Base-by-base conservation (phyloP, 2,113 vertebrate species). In the Calonectris borealis region DNA sequence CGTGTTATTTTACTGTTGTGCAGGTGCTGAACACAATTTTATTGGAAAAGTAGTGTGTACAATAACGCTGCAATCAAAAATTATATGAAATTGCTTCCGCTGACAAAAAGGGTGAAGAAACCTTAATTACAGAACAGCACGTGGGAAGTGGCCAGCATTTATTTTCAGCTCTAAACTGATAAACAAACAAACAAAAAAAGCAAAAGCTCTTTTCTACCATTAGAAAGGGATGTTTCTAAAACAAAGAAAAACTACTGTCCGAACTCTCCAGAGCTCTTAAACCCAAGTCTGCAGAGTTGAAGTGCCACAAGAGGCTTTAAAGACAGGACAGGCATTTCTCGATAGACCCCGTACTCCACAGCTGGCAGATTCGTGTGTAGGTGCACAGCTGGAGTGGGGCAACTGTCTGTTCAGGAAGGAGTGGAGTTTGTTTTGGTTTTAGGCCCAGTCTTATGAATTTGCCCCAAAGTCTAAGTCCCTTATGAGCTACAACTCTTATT, bases 211-310 rank as follows among this genome's bases (percentile, higher is more conserved):
- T 75, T 83, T 88, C 24, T 89, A 51, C 29, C 25, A 12, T 55
- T 78, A 38, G 46, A 52, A 78, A 80, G 16, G 11, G 5, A 10
- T n/a, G 17, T 9, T 64, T 44, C 42, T 31, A 69, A 79, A 90
- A 29, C 31, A 44, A 64, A 40, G 13, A 10, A 61, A 34, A 86
- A 46, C 6, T 66, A 29, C 7, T 11, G 16, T 32, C 16, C 38
- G 64, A 71, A 32, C 42, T 4, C 44, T 51, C 34, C 34, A 81
- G 40, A 78, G 40, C 31, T 68, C 40, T 78, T 62, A 85, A 85
- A 71, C 10, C 11, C 25, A 49, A 66, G n/a, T 38, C 7, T 0
- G 1, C 13, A 31, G 51, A 48, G 46, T 0, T 57, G 29, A 88
- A 83, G 40, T 27, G 18, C 7, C n/a, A 49, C 4, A 40, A 42